phyloP scores from a whole-genome alignment of 2,797 vertebrate species.

The Danio choprae region DNA sequence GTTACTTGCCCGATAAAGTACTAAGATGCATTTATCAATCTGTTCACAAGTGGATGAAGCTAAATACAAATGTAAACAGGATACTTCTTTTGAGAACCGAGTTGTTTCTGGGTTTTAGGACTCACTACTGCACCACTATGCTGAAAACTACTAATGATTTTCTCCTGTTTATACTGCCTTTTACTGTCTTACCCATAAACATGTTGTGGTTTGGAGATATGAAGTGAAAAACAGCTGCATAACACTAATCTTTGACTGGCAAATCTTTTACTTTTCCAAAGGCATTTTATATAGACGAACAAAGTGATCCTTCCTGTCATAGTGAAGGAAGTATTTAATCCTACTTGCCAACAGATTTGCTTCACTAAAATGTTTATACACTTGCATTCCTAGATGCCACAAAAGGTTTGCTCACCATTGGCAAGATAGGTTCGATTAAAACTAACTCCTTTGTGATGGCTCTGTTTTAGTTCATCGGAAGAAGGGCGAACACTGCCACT shows the following conservation, averaged over 20 bases:
- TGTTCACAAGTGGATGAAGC: too few species aligned
- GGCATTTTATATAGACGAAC: not conserved
- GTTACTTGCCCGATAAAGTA: too few species aligned
- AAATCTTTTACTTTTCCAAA: slow-evolving; percentile 10
- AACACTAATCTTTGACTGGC: slow-evolving; percentile 13
- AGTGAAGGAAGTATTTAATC: not conserved
- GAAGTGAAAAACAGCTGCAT: slow-evolving; percentile 6
- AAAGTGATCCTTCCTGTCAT: slow-evolving; percentile 8
- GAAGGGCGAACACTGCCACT: too few species aligned
- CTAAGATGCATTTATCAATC: too few species aligned
- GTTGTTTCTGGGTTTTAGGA: not conserved
- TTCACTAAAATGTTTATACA: not conserved
- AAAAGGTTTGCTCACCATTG: not conserved
- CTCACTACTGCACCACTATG: not conserved
- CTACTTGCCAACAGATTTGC: not conserved
- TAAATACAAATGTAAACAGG: too few species aligned
- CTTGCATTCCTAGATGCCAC: not conserved
- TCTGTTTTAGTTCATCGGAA: too few species aligned
- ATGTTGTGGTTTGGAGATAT: not conserved
- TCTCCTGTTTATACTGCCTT: not conserved
- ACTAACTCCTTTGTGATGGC: too few species aligned
- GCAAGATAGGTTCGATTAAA: too few species aligned
- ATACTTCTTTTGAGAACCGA: too few species aligned
- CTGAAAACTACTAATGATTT: not conserved
- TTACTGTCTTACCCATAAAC: not conserved